phyloP scores from a whole-genome alignment of 1,140 invertebrate genomes.

The Lepidotrigona ventralis region DNA sequence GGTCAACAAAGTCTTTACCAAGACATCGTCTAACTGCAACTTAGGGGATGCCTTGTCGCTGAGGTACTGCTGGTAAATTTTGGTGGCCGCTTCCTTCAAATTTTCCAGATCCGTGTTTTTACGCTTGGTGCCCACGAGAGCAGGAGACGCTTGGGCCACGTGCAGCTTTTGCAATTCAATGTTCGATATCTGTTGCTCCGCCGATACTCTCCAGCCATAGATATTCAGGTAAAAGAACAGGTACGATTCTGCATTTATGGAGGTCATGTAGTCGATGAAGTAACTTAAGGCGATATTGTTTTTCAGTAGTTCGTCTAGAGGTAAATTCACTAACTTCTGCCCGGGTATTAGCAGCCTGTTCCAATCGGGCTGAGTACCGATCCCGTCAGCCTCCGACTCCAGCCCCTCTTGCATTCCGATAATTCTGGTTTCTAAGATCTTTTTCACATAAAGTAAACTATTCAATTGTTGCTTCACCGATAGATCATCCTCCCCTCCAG shows the following conservation, averaged over 20 bases:
- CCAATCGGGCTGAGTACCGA: constrained; percentile 77
- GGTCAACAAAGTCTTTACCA: constrained; percentile 84
- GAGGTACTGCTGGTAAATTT: constrained; percentile 92
- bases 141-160: constrained; percentile 63
- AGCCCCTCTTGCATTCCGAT: constrained; percentile 82
- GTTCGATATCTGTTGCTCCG: constrained; percentile 87
- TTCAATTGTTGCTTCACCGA: constrained; percentile 94
- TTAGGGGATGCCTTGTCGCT: constrained; percentile 86
- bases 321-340: constrained; percentile 85
- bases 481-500: constrained; percentile 90
- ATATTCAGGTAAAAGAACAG: constrained; percentile 92
- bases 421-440: constrained; percentile 86
- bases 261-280: constrained; percentile 91
- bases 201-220: constrained; percentile 89
- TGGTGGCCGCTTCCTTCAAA: constrained; percentile 87
- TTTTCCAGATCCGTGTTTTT: constrained; percentile 80
- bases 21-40: constrained; percentile 84
- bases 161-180: constrained; percentile 81
- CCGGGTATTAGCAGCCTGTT: constrained; percentile 81
- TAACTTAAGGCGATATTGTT: constrained; percentile 90
- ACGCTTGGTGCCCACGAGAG: constrained; percentile 54
- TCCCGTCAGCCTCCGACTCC: constrained; percentile 79
- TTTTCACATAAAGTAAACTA: constrained; percentile 90
- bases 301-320: constrained; percentile 89
- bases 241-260: constrained; percentile 87